Conservation (phyloP, 37 sponge, comb jelly and placozoan species). For the Lycopodina hypogea region DNA sequence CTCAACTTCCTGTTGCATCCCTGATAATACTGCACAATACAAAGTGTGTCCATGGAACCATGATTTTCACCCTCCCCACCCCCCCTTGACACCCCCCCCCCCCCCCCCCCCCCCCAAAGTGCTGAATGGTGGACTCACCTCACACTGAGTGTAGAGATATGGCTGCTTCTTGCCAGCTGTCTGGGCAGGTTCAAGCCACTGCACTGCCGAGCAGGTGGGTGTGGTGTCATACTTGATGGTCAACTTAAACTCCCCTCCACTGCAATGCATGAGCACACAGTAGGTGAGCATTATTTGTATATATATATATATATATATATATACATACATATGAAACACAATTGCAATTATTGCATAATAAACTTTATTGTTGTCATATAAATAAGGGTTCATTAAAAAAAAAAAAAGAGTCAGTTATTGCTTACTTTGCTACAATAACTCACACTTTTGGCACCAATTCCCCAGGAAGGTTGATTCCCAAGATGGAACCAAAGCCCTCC, state of each 20-base stretch:
- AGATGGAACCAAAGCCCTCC: slow-evolving; percentile 37
- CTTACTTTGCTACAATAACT: no score
- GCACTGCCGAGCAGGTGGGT: slow-evolving; percentile 61
- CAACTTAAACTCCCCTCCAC: slow-evolving; percentile 16
- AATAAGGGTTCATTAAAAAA: no score
- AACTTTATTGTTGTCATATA: no score
- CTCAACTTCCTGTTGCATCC: no score
- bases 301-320: not conserved
- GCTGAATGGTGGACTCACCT: slow-evolving; percentile 61
- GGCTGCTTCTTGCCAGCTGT: slow-evolving; percentile 82
- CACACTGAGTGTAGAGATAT: slow-evolving; percentile 92
- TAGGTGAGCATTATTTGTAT: not conserved
- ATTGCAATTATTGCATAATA: no score
- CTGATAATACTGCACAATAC: no score
- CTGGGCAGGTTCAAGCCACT: slow-evolving; percentile 87
- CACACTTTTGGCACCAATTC: not conserved
- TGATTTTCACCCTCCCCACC: no score
- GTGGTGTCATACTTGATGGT: slow-evolving; percentile 64
- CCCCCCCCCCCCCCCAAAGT: no score
- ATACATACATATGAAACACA: not conserved
- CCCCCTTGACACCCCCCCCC: no score
- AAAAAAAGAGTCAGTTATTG: no score
- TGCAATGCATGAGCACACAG: not conserved
- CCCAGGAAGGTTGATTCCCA: slow-evolving; percentile 28
- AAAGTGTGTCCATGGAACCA: no score